These are phyloP conservation scores for Epinephelus moara DNA, from an alignment of 2,113 vertebrate genomes.

Conservation along the genomic window DNA sequence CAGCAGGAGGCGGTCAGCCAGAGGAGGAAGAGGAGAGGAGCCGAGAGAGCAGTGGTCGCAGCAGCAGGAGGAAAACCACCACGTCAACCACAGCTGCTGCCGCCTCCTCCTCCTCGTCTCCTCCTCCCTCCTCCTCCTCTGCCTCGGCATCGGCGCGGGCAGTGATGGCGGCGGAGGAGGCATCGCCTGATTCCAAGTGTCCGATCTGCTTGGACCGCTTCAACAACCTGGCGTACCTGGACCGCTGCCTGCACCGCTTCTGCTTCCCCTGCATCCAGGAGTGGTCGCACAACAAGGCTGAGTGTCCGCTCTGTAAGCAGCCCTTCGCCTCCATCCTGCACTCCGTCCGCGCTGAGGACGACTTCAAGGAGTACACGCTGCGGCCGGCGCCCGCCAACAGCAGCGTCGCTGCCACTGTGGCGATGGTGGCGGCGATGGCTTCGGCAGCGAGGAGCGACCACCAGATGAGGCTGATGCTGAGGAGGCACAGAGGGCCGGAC, in stretches of 20 bases:
- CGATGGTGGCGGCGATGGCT: conserved; percentile 77
- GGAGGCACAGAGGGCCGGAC: conserved; percentile 50
- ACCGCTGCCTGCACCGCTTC: conserved; percentile 92
- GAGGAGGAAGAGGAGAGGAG: conserved; percentile 25
- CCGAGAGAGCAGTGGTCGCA: not conserved
- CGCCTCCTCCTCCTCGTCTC: not conserved
- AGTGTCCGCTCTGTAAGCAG: conserved; percentile 95
- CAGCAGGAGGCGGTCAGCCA: not conserved
- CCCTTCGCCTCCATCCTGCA: conserved; percentile 93
- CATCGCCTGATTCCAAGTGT: conserved; percentile 93
- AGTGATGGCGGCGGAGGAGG: conserved; percentile 75
- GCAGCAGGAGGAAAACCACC: conserved; percentile 49
- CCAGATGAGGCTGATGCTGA: conserved; percentile 70
- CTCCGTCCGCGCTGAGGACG: conserved; percentile 89
- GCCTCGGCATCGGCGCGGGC: conserved; percentile 5
- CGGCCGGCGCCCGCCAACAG: conserved; percentile 82
- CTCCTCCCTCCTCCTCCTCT: conserved; percentile 6
- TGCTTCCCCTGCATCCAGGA: conserved; percentile 94
- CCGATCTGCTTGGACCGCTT: conserved; percentile 94
- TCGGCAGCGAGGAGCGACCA: conserved; percentile 57
- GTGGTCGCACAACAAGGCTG: conserved; percentile 95
- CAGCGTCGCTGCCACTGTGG: conserved; percentile 83
- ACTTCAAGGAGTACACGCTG: conserved; percentile 91
- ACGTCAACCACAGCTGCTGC: not conserved
- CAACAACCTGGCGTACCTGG: conserved; percentile 90